Evolutionary conservation across 2,113 vertebrate genomes (phyloP).

Genomic region (Gobius niger): DNA sequence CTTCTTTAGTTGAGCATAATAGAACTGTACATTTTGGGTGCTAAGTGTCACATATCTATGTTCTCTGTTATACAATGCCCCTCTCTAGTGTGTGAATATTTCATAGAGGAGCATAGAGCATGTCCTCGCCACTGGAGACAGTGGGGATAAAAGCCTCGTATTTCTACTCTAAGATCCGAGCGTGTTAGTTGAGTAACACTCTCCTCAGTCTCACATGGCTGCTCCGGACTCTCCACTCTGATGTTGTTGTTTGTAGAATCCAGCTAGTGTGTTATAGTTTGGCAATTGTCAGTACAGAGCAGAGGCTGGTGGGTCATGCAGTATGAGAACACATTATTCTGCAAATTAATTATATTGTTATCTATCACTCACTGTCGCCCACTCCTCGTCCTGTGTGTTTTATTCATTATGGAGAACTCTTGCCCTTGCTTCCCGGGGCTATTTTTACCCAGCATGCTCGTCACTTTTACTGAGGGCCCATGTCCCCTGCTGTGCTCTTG

Average conservation of each 20-base stretch:
- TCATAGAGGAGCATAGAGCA: constrained; percentile 54
- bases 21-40: constrained; percentile 44
- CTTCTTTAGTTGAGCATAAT: neutral
- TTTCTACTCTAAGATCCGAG: constrained; percentile 46
- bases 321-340: constrained; percentile 36
- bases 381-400: constrained; percentile 57
- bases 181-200: constrained; percentile 42
- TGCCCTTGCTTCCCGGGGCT: constrained; percentile 67
- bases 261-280: constrained; percentile 1
- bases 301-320: constrained; percentile 14
- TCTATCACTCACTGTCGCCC: constrained; percentile 19
- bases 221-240: constrained; percentile 4
- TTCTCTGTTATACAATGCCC: constrained; percentile 41
- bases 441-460: constrained; percentile 72
- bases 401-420: constrained; percentile 74
- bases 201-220: constrained; percentile 29
- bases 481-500: constrained; percentile 69
- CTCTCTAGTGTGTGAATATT: constrained; percentile 64
- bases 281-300: constrained; percentile 16
- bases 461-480: constrained; percentile 70
- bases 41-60: constrained; percentile 37
- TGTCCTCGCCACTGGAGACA: constrained; percentile 34
- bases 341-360: constrained; percentile 58
- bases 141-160: constrained; percentile 57
- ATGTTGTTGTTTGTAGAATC: constrained; percentile 15